Evolutionary conservation across 2,797 vertebrate species (phyloP), one percentile per base, ranked within the genome.

Genomic region (Orientallactaga sibirica): DNA sequence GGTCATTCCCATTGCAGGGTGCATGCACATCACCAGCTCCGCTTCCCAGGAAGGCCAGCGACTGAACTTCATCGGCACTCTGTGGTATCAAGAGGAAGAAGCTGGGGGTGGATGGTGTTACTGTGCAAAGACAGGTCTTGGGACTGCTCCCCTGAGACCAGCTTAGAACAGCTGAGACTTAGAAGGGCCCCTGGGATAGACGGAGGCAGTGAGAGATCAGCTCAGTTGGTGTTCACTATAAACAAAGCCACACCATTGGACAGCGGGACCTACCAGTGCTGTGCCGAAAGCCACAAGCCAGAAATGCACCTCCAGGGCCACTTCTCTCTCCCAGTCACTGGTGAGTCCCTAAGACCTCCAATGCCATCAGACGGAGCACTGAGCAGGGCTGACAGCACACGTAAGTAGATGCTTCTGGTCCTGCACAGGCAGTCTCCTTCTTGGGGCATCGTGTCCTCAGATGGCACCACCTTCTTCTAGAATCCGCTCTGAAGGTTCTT

Each of bases 91-190:
- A 0, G 70, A 90, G 75, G 52, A 86, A 61, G 88, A 92, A 73
- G 52, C 5, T 0, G 92, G 37, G 89, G 90, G 5, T 10, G 41
- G 0, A 4, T 55, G 6, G 12, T 91, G 94, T 90, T 81, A 15
- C 0, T 48, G 74, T 96, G 52, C 37, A 90, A 95, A 86, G 67
- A 92, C 66, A 16, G 1, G 25, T 0, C 58, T 20, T 15, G n/a
- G 24, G 62, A 41, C 0, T 80, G 70, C 18, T 4, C 68, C 33
- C n/a, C 48, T 18, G 75, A 29, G 2, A 96, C 95, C 96, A 96
- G 95, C 74, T 43, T 94, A 75, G 3, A 91, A 41, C n/a, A 84
- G 19, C 92, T 96, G 79, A 80, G 15, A 41, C 86, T 96, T 41
- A 52, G 68, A 3, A 29, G 43, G 37, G 74, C 78, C 3, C 1